Conservation (phyloP, 2,797 vertebrate species). For the Balearica regulorum region DNA sequence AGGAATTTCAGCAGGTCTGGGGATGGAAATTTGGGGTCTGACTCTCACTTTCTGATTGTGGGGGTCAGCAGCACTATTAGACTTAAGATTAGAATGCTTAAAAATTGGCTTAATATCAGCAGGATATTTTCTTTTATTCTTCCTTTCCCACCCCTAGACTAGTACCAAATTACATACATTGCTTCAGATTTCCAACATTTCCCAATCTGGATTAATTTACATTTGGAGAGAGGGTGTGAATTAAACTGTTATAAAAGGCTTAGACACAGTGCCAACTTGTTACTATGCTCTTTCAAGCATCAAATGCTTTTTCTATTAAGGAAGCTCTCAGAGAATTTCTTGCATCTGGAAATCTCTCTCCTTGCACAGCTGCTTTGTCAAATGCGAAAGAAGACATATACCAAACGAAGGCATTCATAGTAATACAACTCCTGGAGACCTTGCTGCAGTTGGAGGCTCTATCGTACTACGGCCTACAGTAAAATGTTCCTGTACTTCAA, state of each 20-base stretch:
- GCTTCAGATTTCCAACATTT: constrained; percentile 33
- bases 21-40: neutral
- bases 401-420: neutral
- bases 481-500: neutral
- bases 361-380: neutral
- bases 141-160: neutral
- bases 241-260: constrained; percentile 62
- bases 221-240: constrained; percentile 57
- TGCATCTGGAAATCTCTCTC: neutral
- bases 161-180: constrained; percentile 10
- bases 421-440: neutral
- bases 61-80: neutral
- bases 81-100: neutral
- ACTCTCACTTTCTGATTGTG: neutral
- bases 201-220: constrained; percentile 65
- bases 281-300: constrained; percentile 44
- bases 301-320: constrained; percentile 27
- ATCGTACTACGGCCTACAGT: neutral
- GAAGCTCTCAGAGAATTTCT: neutral
- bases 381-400: neutral
- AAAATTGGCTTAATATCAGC: neutral
- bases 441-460: neutral
- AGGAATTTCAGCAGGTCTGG: neutral
- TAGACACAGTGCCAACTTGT: constrained; percentile 41
- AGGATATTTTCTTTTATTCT: neutral